Base-by-base conservation (phyloP, 2,797 vertebrate species). In the Phaenicophaeus curvirostris region DNA sequence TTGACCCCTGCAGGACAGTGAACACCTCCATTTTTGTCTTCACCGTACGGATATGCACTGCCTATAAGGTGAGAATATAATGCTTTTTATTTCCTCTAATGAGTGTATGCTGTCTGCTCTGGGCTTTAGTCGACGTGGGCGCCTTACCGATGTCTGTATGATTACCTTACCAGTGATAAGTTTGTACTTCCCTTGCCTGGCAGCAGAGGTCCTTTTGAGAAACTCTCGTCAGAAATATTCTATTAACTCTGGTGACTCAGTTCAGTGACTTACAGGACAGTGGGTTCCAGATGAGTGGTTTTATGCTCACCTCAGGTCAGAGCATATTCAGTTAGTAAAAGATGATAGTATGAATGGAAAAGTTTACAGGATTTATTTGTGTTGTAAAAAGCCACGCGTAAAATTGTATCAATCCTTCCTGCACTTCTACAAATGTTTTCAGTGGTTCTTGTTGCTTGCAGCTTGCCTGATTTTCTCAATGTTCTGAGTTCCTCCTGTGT, bases 31-130 rank as follows among this genome's bases (percentile, higher is more conserved):
- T 54, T 91, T 82, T 88, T 86, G 37, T 87, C 74, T 94, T 95
- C 89, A 21, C 74, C 10, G 0, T 77, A 90, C 90, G 88, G 93
- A 97, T 92, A 96, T 31, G 84, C 76, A 33, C 63, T 93, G 55
- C 75, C 30, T 84, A 79, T 96, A 97, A 98, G 98, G 98, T 98
- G 97, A 98, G 97, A 83, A 87, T 23, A 35, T 25, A 11, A 44
- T 13, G 48, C 37, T 59, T 76, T 94, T 66, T 65, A 9, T 85
- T 93, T 95, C 54, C 74, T 85, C 18, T 55, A 8, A 15, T 42
- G 81, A 65, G 65, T 21, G 53, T 12, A 13, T 5, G 0, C 54
- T 71, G 35, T 80, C 31, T 95, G 79, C 57, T 73, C 37, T 50
- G 55, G 41, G 75, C 65, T 93, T 68, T 63, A 19, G 33, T 73